Conservation (phyloP, 2,888 invertebrate genomes). For the Xestia ashworthii region DNA sequence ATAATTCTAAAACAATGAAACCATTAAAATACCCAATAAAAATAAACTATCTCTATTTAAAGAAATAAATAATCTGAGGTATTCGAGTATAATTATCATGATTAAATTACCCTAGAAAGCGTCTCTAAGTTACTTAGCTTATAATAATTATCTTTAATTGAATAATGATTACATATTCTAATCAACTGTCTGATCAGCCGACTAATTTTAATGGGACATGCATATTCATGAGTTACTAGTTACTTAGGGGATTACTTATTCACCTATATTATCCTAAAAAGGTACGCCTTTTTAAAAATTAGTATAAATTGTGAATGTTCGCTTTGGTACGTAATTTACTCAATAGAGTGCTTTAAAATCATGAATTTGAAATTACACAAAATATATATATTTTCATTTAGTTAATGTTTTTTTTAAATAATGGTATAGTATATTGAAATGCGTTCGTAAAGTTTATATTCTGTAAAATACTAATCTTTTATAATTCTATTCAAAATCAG, state of each 20-base stretch:
- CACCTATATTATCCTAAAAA: constrained; percentile 15
- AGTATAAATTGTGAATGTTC: background rate
- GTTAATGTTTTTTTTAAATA: background rate
- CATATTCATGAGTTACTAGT: constrained; percentile 15
- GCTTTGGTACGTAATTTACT: background rate
- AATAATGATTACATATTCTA: constrained; percentile 3
- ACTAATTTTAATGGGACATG: constrained; percentile 1
- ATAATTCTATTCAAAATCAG: background rate
- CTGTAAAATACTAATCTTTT: background rate
- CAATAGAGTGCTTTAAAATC: background rate
- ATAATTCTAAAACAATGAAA: background rate
- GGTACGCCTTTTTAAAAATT: constrained; percentile 20
- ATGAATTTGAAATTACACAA: background rate
- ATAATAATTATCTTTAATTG: constrained; percentile 16
- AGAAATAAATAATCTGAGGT: constrained; percentile 32
- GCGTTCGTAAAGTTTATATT: background rate
- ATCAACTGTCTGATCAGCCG: constrained; percentile 22
- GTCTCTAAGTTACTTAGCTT: constrained; percentile 28
- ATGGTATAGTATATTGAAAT: background rate
- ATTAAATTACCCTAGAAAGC: constrained; percentile 39
- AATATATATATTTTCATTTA: background rate
- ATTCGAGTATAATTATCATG: constrained; percentile 34
- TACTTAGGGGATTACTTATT: constrained; percentile 5
- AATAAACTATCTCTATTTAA: background rate
- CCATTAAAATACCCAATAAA: background rate